Percentiles rank a stretch among this genome's conserved stretches.
Conservation (phyloP, 2,113 vertebrate species). For the Tylochromis polylepis region DNA sequence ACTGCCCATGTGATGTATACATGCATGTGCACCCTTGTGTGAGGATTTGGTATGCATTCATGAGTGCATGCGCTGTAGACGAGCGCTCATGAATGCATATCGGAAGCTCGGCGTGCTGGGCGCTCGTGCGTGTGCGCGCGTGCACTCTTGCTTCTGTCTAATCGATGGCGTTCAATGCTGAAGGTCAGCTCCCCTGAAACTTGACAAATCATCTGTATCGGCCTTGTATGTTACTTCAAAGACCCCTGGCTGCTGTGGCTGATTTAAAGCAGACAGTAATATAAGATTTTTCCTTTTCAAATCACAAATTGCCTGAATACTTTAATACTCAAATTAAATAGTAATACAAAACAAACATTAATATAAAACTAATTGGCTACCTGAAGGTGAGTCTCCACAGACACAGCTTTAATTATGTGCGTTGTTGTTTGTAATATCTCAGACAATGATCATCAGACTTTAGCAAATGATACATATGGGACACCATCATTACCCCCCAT, state of each 20-base stretch:
- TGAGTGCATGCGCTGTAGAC: neutral
- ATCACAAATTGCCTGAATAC: neutral
- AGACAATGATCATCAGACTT: neutral
- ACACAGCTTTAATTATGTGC: neutral
- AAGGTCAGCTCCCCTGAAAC: slow-evolving; percentile 38
- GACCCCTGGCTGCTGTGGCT: neutral
- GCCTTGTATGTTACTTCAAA: slow-evolving; percentile 20
- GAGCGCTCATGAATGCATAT: neutral
- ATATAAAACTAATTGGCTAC: neutral
- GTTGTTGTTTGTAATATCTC: neutral
- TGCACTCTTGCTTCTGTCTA: neutral
- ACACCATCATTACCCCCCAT: neutral
- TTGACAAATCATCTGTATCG: slow-evolving; percentile 40
- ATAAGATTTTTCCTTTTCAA: neutral
- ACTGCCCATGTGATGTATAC: neutral
- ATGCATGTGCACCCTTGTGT: neutral
- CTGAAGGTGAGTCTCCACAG: neutral
- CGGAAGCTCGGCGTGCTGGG: neutral
- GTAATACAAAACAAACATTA: neutral
- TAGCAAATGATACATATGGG: neutral
- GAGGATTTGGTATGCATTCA: neutral
- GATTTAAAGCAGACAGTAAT: neutral
- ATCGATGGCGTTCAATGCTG: slow-evolving; percentile 4
- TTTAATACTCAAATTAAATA: neutral
- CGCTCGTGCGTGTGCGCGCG: neutral